phyloP scores from a whole-genome alignment of 64 coral and sea anemone species.

The Stylophora pistillata region DNA sequence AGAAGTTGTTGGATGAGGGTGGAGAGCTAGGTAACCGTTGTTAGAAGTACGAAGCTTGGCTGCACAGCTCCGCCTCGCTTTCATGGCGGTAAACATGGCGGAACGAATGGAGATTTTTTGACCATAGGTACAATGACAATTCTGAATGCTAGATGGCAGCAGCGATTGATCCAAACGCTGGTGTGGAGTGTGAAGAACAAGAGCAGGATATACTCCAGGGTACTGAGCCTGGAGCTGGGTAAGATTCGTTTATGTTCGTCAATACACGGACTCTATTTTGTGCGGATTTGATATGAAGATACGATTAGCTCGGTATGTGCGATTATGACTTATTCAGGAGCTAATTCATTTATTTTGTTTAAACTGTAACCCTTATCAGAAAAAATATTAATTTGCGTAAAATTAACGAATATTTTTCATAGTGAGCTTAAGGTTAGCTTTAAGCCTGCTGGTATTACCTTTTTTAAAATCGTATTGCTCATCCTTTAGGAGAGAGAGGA shows the following conservation, averaged over 20 bases:
- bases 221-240: conserved; percentile 66
- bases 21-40: too few relatives aligned
- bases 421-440: too few relatives aligned
- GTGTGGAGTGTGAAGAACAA: conserved; percentile 28
- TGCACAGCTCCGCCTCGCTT: neutral
- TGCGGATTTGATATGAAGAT: neutral
- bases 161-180: conserved; percentile 11
- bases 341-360: neutral
- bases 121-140: neutral
- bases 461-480: too few relatives aligned
- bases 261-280: neutral
- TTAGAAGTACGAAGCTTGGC: neutral
- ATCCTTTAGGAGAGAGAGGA: too few relatives aligned
- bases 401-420: neutral
- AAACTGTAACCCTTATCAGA: neutral
- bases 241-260: neutral
- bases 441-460: too few relatives aligned
- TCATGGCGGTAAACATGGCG: conserved; percentile 21
- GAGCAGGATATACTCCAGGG: conserved; percentile 52
- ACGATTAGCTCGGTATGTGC: neutral
- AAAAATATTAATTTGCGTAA: neutral
- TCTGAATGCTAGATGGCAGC: conserved; percentile 42
- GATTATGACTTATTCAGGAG: neutral
- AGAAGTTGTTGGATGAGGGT: too few relatives aligned
- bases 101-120: neutral